Conservation (phyloP, 1,140 invertebrate genomes). For the Rhopalosiphum padi region DNA sequence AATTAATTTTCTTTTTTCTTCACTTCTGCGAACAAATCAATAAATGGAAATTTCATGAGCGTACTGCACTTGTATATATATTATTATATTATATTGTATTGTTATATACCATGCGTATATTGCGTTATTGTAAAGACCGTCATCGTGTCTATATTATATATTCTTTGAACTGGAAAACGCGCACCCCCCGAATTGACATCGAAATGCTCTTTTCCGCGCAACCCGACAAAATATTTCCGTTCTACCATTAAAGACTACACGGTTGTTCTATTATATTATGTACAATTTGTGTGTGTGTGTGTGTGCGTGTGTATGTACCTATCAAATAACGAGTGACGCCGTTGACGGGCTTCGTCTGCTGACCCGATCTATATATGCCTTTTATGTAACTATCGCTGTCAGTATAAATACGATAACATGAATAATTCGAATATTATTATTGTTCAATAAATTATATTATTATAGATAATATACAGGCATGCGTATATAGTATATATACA, state of each 20-base stretch:
- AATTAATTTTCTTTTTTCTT: conserved; percentile 47
- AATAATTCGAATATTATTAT: not conserved
- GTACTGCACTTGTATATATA: not conserved
- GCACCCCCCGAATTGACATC: not conserved
- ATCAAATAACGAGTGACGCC: conserved; percentile 47
- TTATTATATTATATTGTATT: conserved; percentile 26
- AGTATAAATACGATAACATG: not conserved
- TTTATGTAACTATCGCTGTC: conserved; percentile 45
- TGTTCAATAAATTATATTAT: not conserved
- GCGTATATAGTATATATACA: too few relatives aligned
- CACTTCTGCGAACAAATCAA: conserved; percentile 37
- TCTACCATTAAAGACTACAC: not conserved
- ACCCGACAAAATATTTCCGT: conserved; percentile 18
- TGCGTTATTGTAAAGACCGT: conserved; percentile 23
- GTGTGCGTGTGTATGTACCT: not conserved
- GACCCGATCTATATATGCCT: conserved; percentile 25
- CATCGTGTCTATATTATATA: not conserved
- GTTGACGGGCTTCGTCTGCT: conserved; percentile 54
- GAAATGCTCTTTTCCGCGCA: conserved; percentile 33
- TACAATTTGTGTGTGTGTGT: not conserved
- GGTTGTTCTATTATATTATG: not conserved
- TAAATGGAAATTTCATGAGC: conserved; percentile 43
- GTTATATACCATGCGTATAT: not conserved
- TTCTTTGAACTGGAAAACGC: conserved; percentile 49
- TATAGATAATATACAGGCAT: not conserved